Conservation (phyloP, 2,888 invertebrate genomes). For the Ypsolopha scabrella region DNA sequence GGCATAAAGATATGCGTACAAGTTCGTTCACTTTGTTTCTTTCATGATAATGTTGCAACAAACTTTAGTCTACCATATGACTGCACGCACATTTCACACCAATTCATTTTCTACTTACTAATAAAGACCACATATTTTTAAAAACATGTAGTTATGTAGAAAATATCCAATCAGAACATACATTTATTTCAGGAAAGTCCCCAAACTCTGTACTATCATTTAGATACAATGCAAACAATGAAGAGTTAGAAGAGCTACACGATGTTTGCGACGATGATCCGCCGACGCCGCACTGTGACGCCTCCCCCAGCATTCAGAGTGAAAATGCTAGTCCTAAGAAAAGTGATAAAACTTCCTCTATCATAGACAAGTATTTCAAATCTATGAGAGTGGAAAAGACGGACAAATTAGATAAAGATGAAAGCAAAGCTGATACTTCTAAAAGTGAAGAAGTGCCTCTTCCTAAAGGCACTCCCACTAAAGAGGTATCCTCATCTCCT, state of each 20-base stretch:
- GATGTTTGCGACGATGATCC: slow-evolving; percentile 72
- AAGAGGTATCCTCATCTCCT: slow-evolving; percentile 58
- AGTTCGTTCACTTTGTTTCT: too few relatives aligned
- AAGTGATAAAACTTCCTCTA: slow-evolving; percentile 52
- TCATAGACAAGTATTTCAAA: slow-evolving; percentile 64
- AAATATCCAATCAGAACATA: too few relatives aligned
- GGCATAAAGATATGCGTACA: too few relatives aligned
- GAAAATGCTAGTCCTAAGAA: slow-evolving; percentile 57
- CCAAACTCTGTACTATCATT: slow-evolving; percentile 69
- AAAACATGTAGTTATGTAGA: too few relatives aligned
- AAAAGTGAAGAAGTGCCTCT: slow-evolving; percentile 31
- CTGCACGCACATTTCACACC: too few relatives aligned
- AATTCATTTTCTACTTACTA: too few relatives aligned
- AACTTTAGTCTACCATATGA: too few relatives aligned
- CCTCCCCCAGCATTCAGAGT: slow-evolving; percentile 34
- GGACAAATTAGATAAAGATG: slow-evolving; percentile 36
- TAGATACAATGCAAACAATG: slow-evolving; percentile 82
- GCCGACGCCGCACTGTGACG: slow-evolving; percentile 57
- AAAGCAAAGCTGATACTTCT: slow-evolving; percentile 31
- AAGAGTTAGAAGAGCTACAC: slow-evolving; percentile 78
- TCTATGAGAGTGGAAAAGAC: slow-evolving; percentile 36
- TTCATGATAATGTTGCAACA: too few relatives aligned
- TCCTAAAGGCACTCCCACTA: slow-evolving; percentile 26
- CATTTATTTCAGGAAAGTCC: slow-evolving; percentile 38
- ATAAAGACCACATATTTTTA: too few relatives aligned